These are phyloP conservation scores for Syngnathus typhle DNA, from an alignment of 2,113 vertebrate species.

Conservation along the genomic window DNA sequence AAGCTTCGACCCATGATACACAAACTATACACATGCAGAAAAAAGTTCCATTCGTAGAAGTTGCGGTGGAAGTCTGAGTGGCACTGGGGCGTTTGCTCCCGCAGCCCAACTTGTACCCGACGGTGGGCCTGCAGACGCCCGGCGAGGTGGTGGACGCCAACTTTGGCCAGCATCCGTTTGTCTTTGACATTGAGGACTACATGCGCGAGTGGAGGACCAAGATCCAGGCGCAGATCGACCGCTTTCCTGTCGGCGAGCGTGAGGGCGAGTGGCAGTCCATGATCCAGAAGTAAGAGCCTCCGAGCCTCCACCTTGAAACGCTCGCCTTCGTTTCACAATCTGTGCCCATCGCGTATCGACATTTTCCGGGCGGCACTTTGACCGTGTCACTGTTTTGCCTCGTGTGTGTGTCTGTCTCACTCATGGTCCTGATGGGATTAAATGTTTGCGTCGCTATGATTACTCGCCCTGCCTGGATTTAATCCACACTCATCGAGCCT, in stretches of 20 bases:
- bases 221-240: constrained; percentile 93
- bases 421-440: constrained; percentile 42
- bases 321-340: too few relatives aligned
- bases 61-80: too few relatives aligned
- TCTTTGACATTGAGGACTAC: constrained; percentile 97
- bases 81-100: constrained; percentile 7
- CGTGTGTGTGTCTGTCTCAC: constrained; percentile 15
- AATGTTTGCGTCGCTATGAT: constrained; percentile 37
- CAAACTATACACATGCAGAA: too few relatives aligned
- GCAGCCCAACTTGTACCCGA: constrained; percentile 97
- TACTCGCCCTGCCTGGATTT: constrained; percentile 47
- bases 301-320: neutral
- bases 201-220: constrained; percentile 98
- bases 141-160: constrained; percentile 97
- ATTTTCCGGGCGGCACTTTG: neutral
- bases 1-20: too few relatives aligned
- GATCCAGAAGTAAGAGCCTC: constrained; percentile 89
- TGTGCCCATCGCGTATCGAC: too few relatives aligned
- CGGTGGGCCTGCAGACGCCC: constrained; percentile 95
- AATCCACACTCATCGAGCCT: constrained; percentile 37
- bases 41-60: too few relatives aligned
- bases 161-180: constrained; percentile 95
- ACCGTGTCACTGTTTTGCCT: neutral
- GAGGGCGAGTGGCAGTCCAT: constrained; percentile 98
- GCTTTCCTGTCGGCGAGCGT: constrained; percentile 87